phyloP scores from a whole-genome alignment of 2,888 invertebrate species.

The Caradrina clavipalpis region DNA sequence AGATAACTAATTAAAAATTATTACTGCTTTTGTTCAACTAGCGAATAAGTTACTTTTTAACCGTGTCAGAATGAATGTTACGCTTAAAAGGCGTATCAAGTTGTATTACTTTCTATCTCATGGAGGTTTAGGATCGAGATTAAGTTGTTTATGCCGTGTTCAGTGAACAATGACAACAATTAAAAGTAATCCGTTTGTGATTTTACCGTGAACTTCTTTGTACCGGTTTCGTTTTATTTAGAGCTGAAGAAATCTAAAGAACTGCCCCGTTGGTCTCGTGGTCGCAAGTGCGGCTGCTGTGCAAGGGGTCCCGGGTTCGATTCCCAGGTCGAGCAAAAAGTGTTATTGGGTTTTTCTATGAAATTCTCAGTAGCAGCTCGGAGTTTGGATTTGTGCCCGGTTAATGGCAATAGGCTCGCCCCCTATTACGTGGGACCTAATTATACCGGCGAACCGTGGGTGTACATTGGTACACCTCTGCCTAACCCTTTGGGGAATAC shows the following conservation, averaged over 20 bases:
- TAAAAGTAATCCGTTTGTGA: slow-evolving; percentile 31
- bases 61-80: slow-evolving; percentile 38
- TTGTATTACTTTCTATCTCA: slow-evolving; percentile 38
- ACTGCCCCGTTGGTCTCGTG: too few species aligned
- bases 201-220: slow-evolving; percentile 18
- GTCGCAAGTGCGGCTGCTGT: too few species aligned
- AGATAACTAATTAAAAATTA: slow-evolving; percentile 35
- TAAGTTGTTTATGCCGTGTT: slow-evolving; percentile 34
- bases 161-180: slow-evolving; percentile 46
- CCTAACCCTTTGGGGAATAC: too few species aligned
- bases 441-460: too few species aligned
- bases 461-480: too few species aligned
- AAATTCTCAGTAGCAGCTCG: too few species aligned
- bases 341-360: too few species aligned
- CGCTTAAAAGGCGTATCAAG: slow-evolving; percentile 37
- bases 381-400: too few species aligned
- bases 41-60: slow-evolving; percentile 22
- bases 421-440: too few species aligned
- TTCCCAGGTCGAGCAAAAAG: too few species aligned
- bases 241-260: slow-evolving; percentile 19
- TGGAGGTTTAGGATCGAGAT: slow-evolving; percentile 17
- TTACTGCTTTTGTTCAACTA: slow-evolving; percentile 31
- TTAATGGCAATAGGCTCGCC: too few species aligned
- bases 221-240: slow-evolving; percentile 1
- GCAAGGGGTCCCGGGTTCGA: too few species aligned